A percentile compares a stretch with the other conserved stretches of the same genome.
These are phyloP conservation scores for Ptilodon capucinus DNA, from an alignment of 2,888 invertebrate species.

Conservation along the genomic window DNA sequence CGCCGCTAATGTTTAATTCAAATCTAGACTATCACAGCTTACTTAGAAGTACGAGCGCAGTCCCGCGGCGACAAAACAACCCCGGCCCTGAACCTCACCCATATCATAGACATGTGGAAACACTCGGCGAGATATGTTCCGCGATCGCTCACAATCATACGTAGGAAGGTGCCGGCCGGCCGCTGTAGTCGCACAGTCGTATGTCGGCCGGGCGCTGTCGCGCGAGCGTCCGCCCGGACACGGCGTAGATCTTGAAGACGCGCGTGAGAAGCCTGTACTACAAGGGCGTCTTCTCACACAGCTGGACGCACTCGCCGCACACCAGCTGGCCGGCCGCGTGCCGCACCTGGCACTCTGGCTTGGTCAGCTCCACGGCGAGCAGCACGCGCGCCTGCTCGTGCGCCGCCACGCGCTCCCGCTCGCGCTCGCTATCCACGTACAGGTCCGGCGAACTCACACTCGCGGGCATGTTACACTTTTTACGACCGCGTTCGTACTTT, in stretches of 20 bases:
- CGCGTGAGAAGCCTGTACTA: constrained; percentile 78
- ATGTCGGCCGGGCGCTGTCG: constrained; percentile 27
- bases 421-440: constrained; percentile 34
- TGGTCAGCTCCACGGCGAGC: constrained; percentile 67
- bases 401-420: constrained; percentile 21
- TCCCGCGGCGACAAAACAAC: constrained; percentile 21
- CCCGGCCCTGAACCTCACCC: constrained; percentile 20
- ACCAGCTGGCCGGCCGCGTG: constrained; percentile 46
- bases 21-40: constrained; percentile 79
- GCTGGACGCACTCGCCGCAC: constrained; percentile 53
- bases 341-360: constrained; percentile 44
- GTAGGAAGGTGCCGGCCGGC: constrained; percentile 20
- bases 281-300: constrained; percentile 60
- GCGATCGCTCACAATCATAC: constrained; percentile 25
- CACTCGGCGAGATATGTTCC: constrained; percentile 43
- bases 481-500: constrained; percentile 18
- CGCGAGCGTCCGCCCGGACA: constrained; percentile 34
- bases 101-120: constrained; percentile 29
- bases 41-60: constrained; percentile 60
- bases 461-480: constrained; percentile 43
- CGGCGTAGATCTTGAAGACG: constrained; percentile 75
- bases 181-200: constrained; percentile 30
- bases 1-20: constrained; percentile 62
- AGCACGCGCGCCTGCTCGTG: constrained; percentile 60
- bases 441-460: constrained; percentile 77